Base-by-base conservation (phyloP, 2,797 vertebrate species). In the Fundulus diaphanus region DNA sequence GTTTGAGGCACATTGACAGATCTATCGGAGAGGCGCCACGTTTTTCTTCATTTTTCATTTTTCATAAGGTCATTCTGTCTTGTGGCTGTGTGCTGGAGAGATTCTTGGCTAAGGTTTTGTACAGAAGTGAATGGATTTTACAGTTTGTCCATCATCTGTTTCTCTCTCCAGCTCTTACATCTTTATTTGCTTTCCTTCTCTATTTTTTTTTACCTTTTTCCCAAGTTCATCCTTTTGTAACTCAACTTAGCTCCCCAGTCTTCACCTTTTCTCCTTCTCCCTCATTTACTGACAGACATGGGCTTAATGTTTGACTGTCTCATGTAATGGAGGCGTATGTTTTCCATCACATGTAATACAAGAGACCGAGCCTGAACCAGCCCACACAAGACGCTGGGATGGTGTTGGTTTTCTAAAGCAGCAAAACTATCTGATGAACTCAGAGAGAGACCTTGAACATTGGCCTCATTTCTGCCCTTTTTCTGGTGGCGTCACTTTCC, bases 331-430 rank as follows among this genome's bases (percentile, higher is more conserved):
- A 85, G 78, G 77, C 86, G 87, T 86, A 90, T 91, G 90, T 87
- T 92, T 93, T 90, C 84, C 84, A 93, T 94, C 90, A 81, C 78
- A 74, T 74, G 76, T 57, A 89, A 90, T 90, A 89, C 90, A 92
- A 86, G 75, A 88, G 77, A 81, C 70, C 68, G 57, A 83, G 77
- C 77, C 72, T 74, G 74, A 88, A 90, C 86, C 76, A 73, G 90
- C 68, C 92, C 91, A 93, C 92, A 93, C 92, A 93, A 83, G 85
- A 56, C 85, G 91, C 66, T 2, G 20, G 74, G 81, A 67, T 80
- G 84, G 87, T 89, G 79, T 90, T 68, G 49, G 82, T 86, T 92
- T 88, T 83, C 79, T 70, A 35, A 74, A 82, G 68, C 78, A 85
- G 77, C 80, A 72, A 80, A 91, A 80, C 77, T 85, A 71, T 88